A percentile compares a stretch with the other conserved stretches of the same genome.
Conservation (phyloP, 2,797 vertebrate species). For the Hydrophis major region DNA sequence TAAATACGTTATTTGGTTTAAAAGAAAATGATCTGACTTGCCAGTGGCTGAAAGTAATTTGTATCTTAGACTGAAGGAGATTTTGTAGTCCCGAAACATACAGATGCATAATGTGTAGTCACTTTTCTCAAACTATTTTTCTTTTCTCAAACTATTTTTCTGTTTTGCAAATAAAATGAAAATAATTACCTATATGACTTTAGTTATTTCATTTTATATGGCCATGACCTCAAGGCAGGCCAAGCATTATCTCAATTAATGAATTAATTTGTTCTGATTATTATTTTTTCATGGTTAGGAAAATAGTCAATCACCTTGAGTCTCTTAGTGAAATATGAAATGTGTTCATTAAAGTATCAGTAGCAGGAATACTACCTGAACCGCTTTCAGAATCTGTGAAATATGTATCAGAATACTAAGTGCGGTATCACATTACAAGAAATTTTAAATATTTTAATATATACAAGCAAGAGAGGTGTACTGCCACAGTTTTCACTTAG, state of each 20-base stretch:
- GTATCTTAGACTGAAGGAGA: neutral
- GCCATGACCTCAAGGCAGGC: neutral
- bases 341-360: neutral
- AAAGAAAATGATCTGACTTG: constrained; percentile 8
- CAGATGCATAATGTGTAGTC: neutral
- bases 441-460: neutral
- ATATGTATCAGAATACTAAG: neutral
- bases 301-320: neutral
- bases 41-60: neutral
- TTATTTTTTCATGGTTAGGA: neutral
- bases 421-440: neutral
- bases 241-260: neutral
- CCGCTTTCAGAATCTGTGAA: neutral
- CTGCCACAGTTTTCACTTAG: neutral
- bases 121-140: neutral
- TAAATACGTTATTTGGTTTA: neutral
- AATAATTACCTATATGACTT: neutral
- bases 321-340: neutral
- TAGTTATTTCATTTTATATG: neutral
- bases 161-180: neutral
- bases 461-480: neutral
- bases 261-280: neutral
- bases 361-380: neutral
- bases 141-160: neutral
- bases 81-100: neutral